These are phyloP conservation scores for Ardeotis arabs DNA, from an alignment of 2,113 vertebrate species.

Conservation along the genomic window DNA sequence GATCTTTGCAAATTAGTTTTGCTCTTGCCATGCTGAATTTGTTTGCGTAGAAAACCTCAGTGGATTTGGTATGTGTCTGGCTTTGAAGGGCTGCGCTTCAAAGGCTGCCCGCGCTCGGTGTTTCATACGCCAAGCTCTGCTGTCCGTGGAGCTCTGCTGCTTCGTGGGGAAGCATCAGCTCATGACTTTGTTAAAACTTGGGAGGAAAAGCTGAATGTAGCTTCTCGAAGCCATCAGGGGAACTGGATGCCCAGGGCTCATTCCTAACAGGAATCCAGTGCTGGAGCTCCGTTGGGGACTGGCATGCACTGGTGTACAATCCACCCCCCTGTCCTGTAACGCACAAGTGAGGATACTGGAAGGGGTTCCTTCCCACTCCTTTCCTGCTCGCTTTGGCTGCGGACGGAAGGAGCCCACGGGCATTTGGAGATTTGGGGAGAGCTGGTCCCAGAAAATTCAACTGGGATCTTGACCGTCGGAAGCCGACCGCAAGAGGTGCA, in stretches of 20 bases:
- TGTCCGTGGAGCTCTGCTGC: background rate
- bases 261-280: background rate
- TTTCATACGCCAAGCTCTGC: background rate
- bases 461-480: background rate
- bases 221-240: background rate
- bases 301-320: rapidly evolving
- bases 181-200: background rate
- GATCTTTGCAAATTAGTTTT: conserved; percentile 38
- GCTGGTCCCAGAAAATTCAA: background rate
- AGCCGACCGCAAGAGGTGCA: background rate
- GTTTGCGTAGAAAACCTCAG: conserved; percentile 35
- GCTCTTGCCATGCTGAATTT: conserved; percentile 30
- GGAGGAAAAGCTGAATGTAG: background rate
- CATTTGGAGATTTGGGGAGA: background rate
- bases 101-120: background rate
- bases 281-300: background rate
- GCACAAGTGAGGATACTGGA: rapidly evolving
- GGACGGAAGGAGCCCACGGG: background rate
- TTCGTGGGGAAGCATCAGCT: background rate
- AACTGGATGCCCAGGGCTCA: background rate
- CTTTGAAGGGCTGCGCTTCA: conserved; percentile 41
- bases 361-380: background rate
- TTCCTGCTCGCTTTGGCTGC: background rate
- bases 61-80: background rate
- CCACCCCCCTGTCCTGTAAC: rapidly evolving